These are phyloP conservation scores for Narcine bancroftii DNA, from an alignment of 2,113 vertebrate species.

Conservation along the genomic window DNA sequence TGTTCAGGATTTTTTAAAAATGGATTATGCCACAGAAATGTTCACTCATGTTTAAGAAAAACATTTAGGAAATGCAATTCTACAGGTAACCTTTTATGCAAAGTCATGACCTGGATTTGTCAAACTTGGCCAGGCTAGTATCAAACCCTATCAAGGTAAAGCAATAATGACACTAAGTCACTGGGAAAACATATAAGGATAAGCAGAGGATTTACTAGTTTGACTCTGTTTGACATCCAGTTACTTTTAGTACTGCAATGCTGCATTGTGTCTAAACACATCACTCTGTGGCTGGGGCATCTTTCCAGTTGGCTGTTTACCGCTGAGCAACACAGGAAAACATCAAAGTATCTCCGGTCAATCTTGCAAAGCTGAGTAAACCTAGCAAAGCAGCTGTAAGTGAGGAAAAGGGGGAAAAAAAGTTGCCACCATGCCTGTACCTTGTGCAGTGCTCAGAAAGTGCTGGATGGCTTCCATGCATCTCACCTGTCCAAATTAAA, in stretches of 20 bases:
- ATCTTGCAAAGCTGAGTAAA: background rate
- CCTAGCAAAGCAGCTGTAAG: background rate
- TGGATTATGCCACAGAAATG: background rate
- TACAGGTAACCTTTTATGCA: background rate
- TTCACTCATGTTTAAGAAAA: no score
- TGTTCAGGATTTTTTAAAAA: background rate
- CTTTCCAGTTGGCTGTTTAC: constrained; percentile 20
- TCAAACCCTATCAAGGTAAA: background rate
- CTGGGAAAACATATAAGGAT: background rate
- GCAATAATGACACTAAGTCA: background rate
- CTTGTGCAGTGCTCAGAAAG: constrained; percentile 25
- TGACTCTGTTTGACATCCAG: background rate
- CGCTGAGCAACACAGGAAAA: background rate
- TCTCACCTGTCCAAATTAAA: background rate
- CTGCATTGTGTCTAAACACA: background rate
- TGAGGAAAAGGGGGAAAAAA: background rate
- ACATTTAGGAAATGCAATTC: background rate
- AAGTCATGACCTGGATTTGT: background rate
- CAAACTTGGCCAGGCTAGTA: background rate
- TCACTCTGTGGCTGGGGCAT: background rate
- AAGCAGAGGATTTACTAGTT: background rate
- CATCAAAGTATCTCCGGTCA: background rate
- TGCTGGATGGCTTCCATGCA: constrained; percentile 10
- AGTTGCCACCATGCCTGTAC: background rate
- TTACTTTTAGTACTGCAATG: background rate